Evolutionary conservation across 2,113 vertebrate genomes (phyloP), one percentile per base, ranked within the genome.

Genomic region (Anolis sagrei): DNA sequence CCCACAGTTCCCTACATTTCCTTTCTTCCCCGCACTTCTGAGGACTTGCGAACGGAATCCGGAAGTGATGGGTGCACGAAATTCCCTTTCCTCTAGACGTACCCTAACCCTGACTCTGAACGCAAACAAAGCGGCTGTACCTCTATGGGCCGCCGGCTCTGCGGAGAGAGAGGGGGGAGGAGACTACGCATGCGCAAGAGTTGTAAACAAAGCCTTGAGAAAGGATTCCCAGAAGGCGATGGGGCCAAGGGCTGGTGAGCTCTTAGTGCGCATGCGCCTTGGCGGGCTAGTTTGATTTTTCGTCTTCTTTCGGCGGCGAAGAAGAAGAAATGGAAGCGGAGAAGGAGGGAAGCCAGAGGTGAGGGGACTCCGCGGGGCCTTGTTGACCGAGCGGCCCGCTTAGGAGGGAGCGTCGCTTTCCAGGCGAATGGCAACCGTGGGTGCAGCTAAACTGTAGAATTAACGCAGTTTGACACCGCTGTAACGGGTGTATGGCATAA

Each of bases 231-330:
- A 83, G 1, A 69, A 4, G 44, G 29, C 72, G 2, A 0, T 36
- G 51, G 70, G 81, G 36, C 9, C 0, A 9, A 29, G 27, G n/a
- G 2, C 29, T 13, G 1, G 61, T 2, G 6, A 1, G 62, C 3
- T 27, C 62, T 61, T 19, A 51, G 1, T 1, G 51, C 81, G 86
- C 86, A 32, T 79, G 86, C 34, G 82, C 21, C 0, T 8, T 11
- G 82, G 82, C 82, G 76, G 82, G 82, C 27, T 18, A 0, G 14
- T 79, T 87, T 73, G 75, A 78, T 44, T 44, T 44, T 5, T 44
- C 39, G 23, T 68, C 36, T 48, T n/a, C n/a, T n/a, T n/a, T 7
- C 1, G 18, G 29, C 2, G 21, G 78, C 18, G 9, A 23, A 54
- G 21, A 4, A 14, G n/a, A 3, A 0, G 19, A 51, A 6, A 75